Conservation (phyloP, 2,797 vertebrate species). For the Lates japonicus region DNA sequence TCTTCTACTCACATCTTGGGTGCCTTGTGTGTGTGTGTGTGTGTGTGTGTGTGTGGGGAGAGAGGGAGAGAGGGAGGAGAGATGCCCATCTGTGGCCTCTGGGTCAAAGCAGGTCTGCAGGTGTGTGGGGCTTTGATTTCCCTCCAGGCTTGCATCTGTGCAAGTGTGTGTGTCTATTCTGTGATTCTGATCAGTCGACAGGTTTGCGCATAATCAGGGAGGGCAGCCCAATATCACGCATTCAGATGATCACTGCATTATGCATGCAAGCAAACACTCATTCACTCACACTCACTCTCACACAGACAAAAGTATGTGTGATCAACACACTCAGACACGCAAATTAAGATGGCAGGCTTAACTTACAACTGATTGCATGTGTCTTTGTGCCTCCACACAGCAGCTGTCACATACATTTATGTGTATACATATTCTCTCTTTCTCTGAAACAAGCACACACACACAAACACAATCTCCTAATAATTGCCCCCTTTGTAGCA, state of each 20-base stretch:
- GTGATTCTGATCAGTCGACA: slow-evolving; percentile 77
- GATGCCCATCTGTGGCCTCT: slow-evolving; percentile 75
- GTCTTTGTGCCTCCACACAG: slow-evolving; percentile 10
- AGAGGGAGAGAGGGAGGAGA: slow-evolving; percentile 56
- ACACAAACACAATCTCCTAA: not conserved
- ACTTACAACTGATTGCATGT: slow-evolving; percentile 23
- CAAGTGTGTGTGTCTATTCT: slow-evolving; percentile 45
- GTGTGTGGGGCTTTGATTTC: slow-evolving; percentile 81
- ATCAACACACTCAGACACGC: slow-evolving; percentile 21
- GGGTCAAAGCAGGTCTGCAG: slow-evolving; percentile 78
- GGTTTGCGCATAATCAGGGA: slow-evolving; percentile 75
- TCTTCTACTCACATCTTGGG: too few species aligned
- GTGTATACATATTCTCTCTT: not conserved
- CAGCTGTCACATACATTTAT: slow-evolving; percentile 40
- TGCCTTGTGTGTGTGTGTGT: not conserved
- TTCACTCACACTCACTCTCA: slow-evolving; percentile 17
- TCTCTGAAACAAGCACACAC: slow-evolving; percentile 1
- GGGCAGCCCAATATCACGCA: slow-evolving; percentile 70
- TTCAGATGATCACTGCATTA: slow-evolving; percentile 73
- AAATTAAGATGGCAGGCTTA: slow-evolving; percentile 43
- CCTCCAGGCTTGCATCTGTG: slow-evolving; percentile 70
- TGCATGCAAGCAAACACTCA: slow-evolving; percentile 55
- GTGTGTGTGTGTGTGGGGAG: slow-evolving; percentile 8
- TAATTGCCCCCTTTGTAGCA: slow-evolving; percentile 17
- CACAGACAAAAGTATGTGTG: slow-evolving; percentile 18